Evolutionary conservation across 2,888 invertebrate genomes (phyloP).

Genomic region (Melanchra persicariae): DNA sequence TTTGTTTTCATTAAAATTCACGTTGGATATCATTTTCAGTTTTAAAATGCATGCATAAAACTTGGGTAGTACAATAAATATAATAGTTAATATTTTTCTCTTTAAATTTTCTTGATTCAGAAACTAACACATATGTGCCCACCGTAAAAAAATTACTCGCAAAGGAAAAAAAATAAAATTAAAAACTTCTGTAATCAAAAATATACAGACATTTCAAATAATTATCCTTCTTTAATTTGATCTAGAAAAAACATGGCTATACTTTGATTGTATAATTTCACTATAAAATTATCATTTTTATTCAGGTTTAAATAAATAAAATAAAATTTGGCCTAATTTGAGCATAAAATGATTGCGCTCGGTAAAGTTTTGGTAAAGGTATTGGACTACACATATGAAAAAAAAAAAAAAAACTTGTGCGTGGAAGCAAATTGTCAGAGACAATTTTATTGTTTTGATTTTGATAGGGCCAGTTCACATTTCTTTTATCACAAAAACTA

Average conservation of each 20-base stretch:
- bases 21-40: neutral
- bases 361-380: conserved; percentile 50
- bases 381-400: conserved; percentile 41
- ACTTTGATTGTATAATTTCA: conserved; percentile 62
- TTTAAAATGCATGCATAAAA: neutral
- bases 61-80: neutral
- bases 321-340: conserved; percentile 77
- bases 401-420: conserved; percentile 7
- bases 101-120: neutral
- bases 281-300: conserved; percentile 55
- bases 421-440: neutral
- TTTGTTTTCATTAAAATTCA: neutral
- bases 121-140: conserved; percentile 48
- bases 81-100: neutral
- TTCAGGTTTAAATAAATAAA: conserved; percentile 67
- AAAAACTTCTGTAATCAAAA: conserved; percentile 82
- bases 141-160: conserved; percentile 58
- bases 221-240: conserved; percentile 51
- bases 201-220: conserved; percentile 84
- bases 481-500: neutral
- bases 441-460: neutral
- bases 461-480: neutral
- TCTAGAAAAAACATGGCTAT: conserved; percentile 60
- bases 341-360: conserved; percentile 72
- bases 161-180: conserved; percentile 60